phyloP scores from a whole-genome alignment of 2,113 vertebrate genomes.

The Hylia prasina region DNA sequence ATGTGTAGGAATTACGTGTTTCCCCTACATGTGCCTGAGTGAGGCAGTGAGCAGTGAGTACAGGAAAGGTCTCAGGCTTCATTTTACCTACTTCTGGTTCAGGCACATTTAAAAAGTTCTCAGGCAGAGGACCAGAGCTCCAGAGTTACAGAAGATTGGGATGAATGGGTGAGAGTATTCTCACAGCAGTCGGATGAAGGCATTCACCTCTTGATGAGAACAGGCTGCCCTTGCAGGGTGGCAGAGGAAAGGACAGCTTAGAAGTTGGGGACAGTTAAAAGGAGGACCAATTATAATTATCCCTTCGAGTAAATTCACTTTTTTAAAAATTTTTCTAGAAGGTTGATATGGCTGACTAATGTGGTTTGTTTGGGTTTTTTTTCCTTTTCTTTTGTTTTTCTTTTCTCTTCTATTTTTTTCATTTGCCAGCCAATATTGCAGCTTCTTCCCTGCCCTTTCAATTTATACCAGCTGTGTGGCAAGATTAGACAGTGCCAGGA shows the following conservation, averaged over 20 bases:
- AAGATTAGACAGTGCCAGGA: background rate
- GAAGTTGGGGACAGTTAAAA: background rate
- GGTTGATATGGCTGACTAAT: background rate
- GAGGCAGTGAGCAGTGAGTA: background rate
- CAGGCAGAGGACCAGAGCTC: background rate
- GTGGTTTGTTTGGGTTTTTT: background rate
- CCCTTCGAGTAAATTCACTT: background rate
- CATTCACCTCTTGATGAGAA: background rate
- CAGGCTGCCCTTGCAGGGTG: background rate
- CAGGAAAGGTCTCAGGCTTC: background rate
- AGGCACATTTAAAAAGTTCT: background rate
- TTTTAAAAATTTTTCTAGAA: background rate
- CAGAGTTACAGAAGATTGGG: background rate
- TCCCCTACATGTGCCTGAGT: background rate
- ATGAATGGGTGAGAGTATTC: background rate
- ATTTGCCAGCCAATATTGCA: background rate
- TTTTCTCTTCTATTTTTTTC: background rate
- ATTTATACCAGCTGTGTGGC: background rate
- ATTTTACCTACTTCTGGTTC: background rate
- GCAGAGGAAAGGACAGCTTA: background rate
- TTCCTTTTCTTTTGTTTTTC: too few relatives aligned
- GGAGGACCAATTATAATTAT: background rate
- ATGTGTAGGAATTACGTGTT: accelerated
- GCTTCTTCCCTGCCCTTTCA: background rate
- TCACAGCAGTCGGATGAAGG: background rate